phyloP scores from a whole-genome alignment of 2,113 vertebrate genomes.

The Diglossa brunneiventris region DNA sequence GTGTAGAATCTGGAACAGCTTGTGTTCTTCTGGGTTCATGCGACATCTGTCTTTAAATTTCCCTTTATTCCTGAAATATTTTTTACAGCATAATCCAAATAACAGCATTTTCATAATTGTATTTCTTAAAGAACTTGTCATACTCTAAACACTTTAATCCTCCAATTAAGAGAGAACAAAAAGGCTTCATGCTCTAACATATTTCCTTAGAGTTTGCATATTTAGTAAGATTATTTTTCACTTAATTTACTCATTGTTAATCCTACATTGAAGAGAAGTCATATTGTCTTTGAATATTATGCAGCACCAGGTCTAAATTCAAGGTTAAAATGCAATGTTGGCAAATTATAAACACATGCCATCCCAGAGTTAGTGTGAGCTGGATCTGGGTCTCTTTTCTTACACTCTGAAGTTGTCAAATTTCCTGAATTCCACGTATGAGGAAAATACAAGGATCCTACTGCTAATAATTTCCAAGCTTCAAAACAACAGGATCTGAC shows the following conservation, averaged over 20 bases:
- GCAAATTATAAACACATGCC: conserved; percentile 35
- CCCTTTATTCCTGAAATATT: conserved; percentile 36
- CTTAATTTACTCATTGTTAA: conserved; percentile 36
- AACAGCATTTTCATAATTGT: conserved; percentile 44
- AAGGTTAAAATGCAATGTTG: conserved; percentile 47
- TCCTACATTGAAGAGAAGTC: background rate
- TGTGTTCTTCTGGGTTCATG: conserved; percentile 17
- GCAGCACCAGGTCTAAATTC: conserved; percentile 17
- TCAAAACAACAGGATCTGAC: background rate
- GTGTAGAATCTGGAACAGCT: conserved; percentile 37
- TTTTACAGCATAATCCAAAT: conserved; percentile 38
- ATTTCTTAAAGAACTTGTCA: conserved; percentile 36
- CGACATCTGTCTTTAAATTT: conserved; percentile 40
- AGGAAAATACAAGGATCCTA: background rate
- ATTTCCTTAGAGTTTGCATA: conserved; percentile 45
- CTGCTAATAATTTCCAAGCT: background rate
- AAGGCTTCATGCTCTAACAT: conserved; percentile 32
- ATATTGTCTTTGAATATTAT: conserved; percentile 8
- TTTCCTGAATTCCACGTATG: background rate
- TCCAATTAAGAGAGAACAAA: conserved; percentile 41
- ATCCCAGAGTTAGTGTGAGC: conserved; percentile 11
- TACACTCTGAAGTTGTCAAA: background rate
- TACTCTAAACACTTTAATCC: conserved; percentile 52
- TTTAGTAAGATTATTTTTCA: conserved; percentile 15
- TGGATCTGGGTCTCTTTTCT: background rate